Percentiles rank a stretch among this genome's conserved stretches.
phyloP scores from a whole-genome alignment of 2,113 vertebrate species.

The Myotis brandtii region DNA sequence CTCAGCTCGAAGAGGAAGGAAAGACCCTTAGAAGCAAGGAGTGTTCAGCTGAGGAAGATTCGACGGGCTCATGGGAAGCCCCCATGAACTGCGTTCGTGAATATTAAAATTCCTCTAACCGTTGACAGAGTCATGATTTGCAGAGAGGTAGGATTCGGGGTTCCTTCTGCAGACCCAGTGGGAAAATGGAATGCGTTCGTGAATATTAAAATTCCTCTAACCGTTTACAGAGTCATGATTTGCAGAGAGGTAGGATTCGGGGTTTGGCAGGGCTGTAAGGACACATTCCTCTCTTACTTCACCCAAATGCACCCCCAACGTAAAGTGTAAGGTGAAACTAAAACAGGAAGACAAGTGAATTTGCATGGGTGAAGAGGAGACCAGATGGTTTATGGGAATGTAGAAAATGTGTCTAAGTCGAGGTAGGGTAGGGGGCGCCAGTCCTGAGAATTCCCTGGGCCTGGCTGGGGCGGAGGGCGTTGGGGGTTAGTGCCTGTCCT shows the following conservation, averaged over 20 bases:
- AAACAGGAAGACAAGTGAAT: background rate
- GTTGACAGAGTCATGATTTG: background rate
- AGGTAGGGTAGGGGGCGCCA: rapidly evolving
- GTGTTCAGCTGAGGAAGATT: background rate
- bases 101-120: background rate
- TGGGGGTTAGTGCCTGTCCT: no score
- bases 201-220: background rate
- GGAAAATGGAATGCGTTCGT: background rate
- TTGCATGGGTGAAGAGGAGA: background rate
- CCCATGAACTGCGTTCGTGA: background rate
- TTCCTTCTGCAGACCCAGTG: background rate
- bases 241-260: background rate
- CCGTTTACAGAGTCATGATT: background rate
- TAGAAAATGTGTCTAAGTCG: background rate
- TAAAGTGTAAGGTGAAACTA: background rate
- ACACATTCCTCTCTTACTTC: background rate
- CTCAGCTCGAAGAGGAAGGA: background rate
- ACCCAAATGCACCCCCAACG: background rate
- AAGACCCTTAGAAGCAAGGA: background rate
- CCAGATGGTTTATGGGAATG: background rate
- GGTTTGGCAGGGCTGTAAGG: background rate
- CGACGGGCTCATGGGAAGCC: background rate
- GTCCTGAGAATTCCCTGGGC: background rate
- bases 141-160: background rate
- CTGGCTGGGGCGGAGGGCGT: rapidly evolving